phyloP scores from a whole-genome alignment of 2,797 vertebrate species.

The Emydoidea blandingii region DNA sequence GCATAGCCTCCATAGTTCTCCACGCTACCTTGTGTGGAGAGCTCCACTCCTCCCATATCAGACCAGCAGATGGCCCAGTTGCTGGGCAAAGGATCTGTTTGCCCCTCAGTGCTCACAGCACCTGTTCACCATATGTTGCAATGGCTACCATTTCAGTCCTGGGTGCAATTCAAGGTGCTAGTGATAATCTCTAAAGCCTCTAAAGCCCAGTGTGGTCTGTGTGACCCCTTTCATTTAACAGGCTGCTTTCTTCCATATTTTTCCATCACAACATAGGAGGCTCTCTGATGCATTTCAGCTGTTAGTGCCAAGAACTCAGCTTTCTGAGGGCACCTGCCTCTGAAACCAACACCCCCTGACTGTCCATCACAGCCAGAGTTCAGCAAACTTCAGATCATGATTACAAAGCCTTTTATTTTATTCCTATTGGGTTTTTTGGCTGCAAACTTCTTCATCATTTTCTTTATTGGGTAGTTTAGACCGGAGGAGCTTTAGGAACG shows the following conservation, averaged over 20 bases:
- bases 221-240: not conserved
- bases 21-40: fast-evolving
- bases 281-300: conserved; percentile 21
- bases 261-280: not conserved
- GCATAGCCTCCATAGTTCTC: not conserved
- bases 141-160: not conserved
- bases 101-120: not conserved
- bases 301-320: not conserved
- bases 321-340: conserved; percentile 45
- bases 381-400: conserved; percentile 36
- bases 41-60: not conserved
- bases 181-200: fast-evolving
- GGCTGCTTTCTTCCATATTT: not conserved
- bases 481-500: conserved; percentile 8
- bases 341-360: conserved; percentile 20
- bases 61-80: not conserved
- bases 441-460: conserved; percentile 41
- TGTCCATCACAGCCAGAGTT: not conserved
- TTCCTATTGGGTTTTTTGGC: conserved; percentile 38
- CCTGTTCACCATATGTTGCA: fast-evolving
- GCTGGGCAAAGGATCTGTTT: fast-evolving
- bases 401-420: conserved; percentile 50
- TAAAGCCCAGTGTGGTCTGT: not conserved
- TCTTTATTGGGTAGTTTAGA: conserved; percentile 49
- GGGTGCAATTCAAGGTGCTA: not conserved